Base-by-base conservation (phyloP, 2,888 invertebrate genomes). In the Pomacea canaliculata region DNA sequence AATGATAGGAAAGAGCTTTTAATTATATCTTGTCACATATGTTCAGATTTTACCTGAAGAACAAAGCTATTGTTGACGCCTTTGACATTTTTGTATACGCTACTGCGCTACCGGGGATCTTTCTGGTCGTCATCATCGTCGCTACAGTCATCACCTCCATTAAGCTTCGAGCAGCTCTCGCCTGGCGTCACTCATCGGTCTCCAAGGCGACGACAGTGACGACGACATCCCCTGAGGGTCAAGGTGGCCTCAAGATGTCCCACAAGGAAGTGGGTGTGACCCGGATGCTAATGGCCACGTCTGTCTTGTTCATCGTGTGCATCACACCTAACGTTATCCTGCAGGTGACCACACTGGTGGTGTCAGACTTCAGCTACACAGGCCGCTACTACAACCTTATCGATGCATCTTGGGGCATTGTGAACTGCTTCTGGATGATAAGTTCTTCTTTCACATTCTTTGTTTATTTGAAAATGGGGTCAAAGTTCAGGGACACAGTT, bases 371-470 rank as follows among this genome's bases (percentile, higher is more conserved):
- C 16, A 56, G 16, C 16, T 56, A 56, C 16, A 16, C 10, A 13
- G 51, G 51, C 4, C 51, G 16, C 1, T 56, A 56, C 10, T 27
- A 12, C 19, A 46, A n/a, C 27, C 59, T 18, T 13, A 18, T 37
- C 1, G 4, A 7, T 19, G 8, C 19, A 13, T 9, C 59, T 12
- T 70, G 70, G 70, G 37, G 37, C 7, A 37, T 8, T n/a, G 46
- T 59, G 19, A 37, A 59, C n/a, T 59, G 56, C 10, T 60, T 60
- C 37, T 46, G 70, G 10, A 60, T 37, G n/a, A 10, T 60, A 1
- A 70, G 59, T 19, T 70, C 70, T 18, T 70, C 70, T 2, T 60
- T 70, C 18, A 70, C 56, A n/a, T 70, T 70, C 37, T 70, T 70
- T 51, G 19, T 70, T 46, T 70, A 70, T 46, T 60, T 18, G 8